Evolutionary conservation across 2,113 vertebrate species (phyloP).

Genomic region (Clarias gariepinus): DNA sequence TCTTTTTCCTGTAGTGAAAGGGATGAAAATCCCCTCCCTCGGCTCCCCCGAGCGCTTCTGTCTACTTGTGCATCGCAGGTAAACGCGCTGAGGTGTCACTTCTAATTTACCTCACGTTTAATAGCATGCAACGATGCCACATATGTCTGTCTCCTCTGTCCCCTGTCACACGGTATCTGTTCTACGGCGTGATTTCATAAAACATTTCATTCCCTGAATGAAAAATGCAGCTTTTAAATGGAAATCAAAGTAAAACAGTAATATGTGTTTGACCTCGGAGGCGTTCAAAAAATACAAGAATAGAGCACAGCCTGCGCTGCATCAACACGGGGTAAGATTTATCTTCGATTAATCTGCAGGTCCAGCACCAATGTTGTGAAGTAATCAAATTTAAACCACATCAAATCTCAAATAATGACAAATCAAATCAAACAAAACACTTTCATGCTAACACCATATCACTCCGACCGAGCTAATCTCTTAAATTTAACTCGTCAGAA

Average conservation of each 20-base stretch:
- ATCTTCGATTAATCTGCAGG: background rate
- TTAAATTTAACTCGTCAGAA: background rate
- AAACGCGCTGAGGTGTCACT: conserved; percentile 52
- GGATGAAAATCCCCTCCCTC: conserved; percentile 11
- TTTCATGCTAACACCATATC: background rate
- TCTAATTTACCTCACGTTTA: conserved; percentile 54
- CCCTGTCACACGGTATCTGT: conserved; percentile 38
- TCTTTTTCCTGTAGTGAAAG: background rate
- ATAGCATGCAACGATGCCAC: conserved; percentile 44
- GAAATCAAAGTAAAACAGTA: conserved; percentile 43
- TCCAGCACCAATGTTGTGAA: background rate
- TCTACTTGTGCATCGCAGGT: conserved; percentile 44
- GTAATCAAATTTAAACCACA: background rate
- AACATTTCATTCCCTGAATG: background rate
- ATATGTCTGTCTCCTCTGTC: conserved; percentile 52
- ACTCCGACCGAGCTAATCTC: background rate
- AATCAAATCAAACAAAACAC: too few species aligned
- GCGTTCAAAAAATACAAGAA: background rate
- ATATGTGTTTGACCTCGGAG: conserved; percentile 40
- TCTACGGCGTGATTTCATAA: conserved; percentile 17
- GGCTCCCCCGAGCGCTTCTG: conserved; percentile 25
- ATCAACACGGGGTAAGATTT: background rate
- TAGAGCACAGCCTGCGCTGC: background rate
- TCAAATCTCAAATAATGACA: background rate
- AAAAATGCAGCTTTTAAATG: conserved; percentile 10